Base-by-base conservation (phyloP, 2,888 invertebrate genomes). In the Stenotaenia linearis region DNA sequence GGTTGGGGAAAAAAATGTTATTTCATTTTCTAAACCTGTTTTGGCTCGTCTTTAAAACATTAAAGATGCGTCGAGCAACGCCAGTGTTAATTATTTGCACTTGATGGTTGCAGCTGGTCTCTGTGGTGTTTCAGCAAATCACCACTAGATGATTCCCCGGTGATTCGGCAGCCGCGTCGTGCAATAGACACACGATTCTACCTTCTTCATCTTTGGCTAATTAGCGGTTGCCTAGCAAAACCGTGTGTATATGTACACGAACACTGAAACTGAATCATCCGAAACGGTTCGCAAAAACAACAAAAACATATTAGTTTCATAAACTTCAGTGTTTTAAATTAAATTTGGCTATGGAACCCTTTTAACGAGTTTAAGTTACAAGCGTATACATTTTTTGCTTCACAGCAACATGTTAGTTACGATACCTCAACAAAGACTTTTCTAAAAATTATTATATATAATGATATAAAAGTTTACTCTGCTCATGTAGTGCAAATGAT, bases 31-130 rank as follows among this genome's bases (percentile, higher is more conserved):
- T 0, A 45, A 12, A 18, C 45, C 45, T 15, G n/a, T 45, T 45
- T 45, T 61, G 25, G 23, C 23, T 61, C 61, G 61, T 61, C 61
- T 61, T 61, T 61, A 61, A 61, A 28, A 61, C 61, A 61, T 61
- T 61, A 61, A 25, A 61, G 61, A 61, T 61, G 61, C 61, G 61
- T 61, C 61, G 61, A 61, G 61, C 61, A 61, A 61, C 61, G 61
- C 61, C 61, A 61, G 61, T 61, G 61, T 61, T 61, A 61, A 61
- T 61, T 61, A 61, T 61, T 61, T 61, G 61, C 61, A 61, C 61
- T 61, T 61, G 61, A 61, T 61, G 61, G 61, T 61, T 61, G 61
- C 61, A 61, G 61, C 61, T 61, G 61, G 61, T 61, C 61, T 61
- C 61, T 61, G 61, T 61, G 61, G 61, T 61, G 61, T 61, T 61